Evolutionary conservation across 2,888 invertebrate species (phyloP).

Genomic region (Germaria angustata): DNA sequence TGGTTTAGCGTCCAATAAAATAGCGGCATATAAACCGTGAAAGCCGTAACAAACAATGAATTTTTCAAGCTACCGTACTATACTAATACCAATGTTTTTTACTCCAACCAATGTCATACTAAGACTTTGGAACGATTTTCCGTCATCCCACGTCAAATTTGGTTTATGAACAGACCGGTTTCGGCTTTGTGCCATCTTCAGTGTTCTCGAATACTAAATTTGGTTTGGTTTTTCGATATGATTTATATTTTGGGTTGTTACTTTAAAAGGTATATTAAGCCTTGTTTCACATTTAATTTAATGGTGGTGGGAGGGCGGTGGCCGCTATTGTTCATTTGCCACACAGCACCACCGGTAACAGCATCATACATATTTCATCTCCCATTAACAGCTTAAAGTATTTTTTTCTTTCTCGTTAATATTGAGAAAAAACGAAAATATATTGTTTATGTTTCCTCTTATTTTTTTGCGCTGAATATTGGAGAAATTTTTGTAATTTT

Average conservation of each 20-base stretch:
- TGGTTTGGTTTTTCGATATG: slow-evolving; percentile 55
- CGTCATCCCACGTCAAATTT: too few species aligned
- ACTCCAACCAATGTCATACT: too few species aligned
- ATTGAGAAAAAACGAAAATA: background rate
- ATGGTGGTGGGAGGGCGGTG: slow-evolving; percentile 64
- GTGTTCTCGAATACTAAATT: too few species aligned
- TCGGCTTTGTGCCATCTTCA: background rate
- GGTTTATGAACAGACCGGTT: too few species aligned
- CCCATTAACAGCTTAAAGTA: slow-evolving; percentile 28
- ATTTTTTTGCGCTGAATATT: slow-evolving; percentile 7
- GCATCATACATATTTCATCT: slow-evolving; percentile 37
- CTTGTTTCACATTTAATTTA: slow-evolving; percentile 67
- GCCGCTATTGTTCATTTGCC: slow-evolving; percentile 55
- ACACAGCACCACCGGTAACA: slow-evolving; percentile 36
- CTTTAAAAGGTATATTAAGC: slow-evolving; percentile 65
- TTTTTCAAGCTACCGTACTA: too few species aligned
- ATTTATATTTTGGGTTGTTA: slow-evolving; percentile 65
- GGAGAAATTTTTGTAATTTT: slow-evolving; percentile 50
- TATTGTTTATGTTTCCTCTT: slow-evolving; percentile 2
- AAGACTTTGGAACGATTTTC: too few species aligned
- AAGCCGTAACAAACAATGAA: too few species aligned
- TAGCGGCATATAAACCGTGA: too few species aligned
- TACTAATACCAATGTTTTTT: too few species aligned
- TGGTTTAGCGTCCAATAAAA: too few species aligned
- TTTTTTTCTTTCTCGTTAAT: slow-evolving; percentile 1